Evolutionary conservation across 2,797 vertebrate species (phyloP).

Genomic region (Anguilla obscura): DNA sequence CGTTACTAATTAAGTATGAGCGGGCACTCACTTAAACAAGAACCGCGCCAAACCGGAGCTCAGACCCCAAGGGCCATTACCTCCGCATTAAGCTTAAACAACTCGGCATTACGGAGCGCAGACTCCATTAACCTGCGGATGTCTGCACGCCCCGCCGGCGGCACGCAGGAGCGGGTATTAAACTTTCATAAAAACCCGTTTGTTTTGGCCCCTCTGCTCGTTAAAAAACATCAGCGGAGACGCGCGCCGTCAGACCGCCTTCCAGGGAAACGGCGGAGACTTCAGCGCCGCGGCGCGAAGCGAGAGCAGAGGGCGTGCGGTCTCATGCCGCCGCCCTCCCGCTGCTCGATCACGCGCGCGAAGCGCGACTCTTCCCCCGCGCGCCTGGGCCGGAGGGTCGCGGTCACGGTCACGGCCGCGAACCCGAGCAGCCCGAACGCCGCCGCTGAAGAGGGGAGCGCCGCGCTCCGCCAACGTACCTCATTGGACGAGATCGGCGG

Average conservation of each 20-base stretch:
- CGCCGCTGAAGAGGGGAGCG: not conserved
- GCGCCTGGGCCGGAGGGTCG: not conserved
- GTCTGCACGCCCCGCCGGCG: not conserved
- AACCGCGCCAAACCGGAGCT: not conserved
- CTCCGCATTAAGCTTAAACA: not conserved
- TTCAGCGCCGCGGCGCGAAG: not conserved
- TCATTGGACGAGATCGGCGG: constrained; percentile 67
- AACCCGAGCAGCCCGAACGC: not conserved
- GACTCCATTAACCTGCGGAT: not conserved
- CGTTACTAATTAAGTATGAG: not conserved
- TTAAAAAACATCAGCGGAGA: not conserved
- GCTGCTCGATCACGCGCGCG: not conserved
- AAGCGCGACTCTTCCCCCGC: not conserved
- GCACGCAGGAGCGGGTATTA: not conserved
- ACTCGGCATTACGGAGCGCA: not conserved
- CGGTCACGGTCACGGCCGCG: not conserved
- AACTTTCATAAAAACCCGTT: not conserved
- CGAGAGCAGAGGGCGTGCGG: not conserved
- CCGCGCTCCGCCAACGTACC: constrained; percentile 64
- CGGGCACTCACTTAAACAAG: not conserved
- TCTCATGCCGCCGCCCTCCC: not conserved
- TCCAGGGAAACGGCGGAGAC: not conserved
- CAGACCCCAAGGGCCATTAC: not conserved
- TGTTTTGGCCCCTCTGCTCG: not conserved
- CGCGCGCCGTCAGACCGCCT: not conserved